These are phyloP conservation scores for Ennomos quercinarius DNA, from an alignment of 2,888 invertebrate species.

Conservation along the genomic window DNA sequence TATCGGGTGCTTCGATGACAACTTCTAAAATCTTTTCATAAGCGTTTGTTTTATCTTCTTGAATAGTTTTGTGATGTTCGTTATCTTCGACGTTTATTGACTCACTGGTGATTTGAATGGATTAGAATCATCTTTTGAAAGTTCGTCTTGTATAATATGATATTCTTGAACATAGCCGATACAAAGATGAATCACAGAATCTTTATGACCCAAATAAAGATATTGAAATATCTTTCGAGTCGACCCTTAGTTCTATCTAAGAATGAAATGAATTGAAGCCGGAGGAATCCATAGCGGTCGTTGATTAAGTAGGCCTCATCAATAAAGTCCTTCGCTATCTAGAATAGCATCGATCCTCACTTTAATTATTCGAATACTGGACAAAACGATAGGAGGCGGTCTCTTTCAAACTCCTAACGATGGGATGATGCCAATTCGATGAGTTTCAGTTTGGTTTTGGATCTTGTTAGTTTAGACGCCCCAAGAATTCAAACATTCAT, in stretches of 20 bases:
- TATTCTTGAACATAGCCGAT: conserved; percentile 6
- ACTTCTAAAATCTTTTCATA: conserved; percentile 29
- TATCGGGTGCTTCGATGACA: conserved; percentile 26
- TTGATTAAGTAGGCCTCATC: conserved; percentile 76
- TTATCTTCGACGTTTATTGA: conserved; percentile 15
- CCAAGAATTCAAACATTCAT: conserved; percentile 71
- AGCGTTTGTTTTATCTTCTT: conserved; percentile 30
- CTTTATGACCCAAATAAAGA: conserved; percentile 18
- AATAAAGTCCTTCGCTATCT: conserved; percentile 68
- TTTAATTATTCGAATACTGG: conserved; percentile 73
- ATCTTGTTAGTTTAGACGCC: conserved; percentile 65
- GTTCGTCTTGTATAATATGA: conserved; percentile 12
- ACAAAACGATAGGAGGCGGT: conserved; percentile 66
- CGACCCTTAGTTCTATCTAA: conserved; percentile 40
- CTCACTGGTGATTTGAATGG: conserved; percentile 16
- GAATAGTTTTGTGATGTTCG: conserved; percentile 25
- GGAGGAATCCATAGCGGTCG: conserved; percentile 59
- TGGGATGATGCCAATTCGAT: conserved; percentile 64
- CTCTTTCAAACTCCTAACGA: conserved; percentile 61
- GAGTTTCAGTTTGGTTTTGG: conserved; percentile 73
- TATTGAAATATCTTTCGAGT: conserved; percentile 18
- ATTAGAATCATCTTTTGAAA: conserved; percentile 8
- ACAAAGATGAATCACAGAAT: not conserved
- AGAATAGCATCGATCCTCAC: conserved; percentile 64
- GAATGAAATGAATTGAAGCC: conserved; percentile 45